These are phyloP conservation scores for Galago senegalensis DNA, from an alignment of 2,797 vertebrate species.

Conservation along the genomic window DNA sequence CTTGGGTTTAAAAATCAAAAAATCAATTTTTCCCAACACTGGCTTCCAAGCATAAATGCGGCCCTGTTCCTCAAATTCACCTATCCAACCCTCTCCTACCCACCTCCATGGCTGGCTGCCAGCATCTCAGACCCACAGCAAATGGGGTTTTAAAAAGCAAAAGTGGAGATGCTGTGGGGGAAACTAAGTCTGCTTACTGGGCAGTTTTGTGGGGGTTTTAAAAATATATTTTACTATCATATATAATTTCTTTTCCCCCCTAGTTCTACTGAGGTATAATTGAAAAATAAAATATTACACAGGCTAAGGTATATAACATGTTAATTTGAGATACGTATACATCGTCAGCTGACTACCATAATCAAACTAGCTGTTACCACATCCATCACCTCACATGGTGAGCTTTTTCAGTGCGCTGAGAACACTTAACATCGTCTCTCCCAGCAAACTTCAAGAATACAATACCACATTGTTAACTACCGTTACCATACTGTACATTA, in stretches of 20 bases:
- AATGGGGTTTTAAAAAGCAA: background rate
- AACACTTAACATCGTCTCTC: background rate
- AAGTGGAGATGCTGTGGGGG: rapidly evolving
- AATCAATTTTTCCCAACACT: background rate
- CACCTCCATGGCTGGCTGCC: no score
- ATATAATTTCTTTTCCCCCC: background rate
- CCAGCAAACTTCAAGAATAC: background rate
- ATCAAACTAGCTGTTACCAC: background rate
- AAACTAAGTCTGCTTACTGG: background rate
- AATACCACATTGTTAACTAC: background rate
- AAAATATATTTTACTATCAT: background rate
- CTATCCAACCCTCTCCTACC: background rate
- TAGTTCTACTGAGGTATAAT: background rate
- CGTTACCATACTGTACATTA: background rate
- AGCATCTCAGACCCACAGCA: background rate
- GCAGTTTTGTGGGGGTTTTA: background rate
- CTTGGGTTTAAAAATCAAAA: slow-evolving; percentile 2
- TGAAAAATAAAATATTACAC: background rate
- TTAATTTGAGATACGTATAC: background rate
- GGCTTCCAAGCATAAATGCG: background rate
- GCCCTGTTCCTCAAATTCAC: background rate
- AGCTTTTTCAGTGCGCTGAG: background rate
- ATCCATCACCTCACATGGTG: background rate
- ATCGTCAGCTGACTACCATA: background rate
- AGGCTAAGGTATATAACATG: background rate